Evolutionary conservation across 1,140 invertebrate species (phyloP), one percentile per base, ranked within the genome.

Genomic region (Philopotamus ludificatus): DNA sequence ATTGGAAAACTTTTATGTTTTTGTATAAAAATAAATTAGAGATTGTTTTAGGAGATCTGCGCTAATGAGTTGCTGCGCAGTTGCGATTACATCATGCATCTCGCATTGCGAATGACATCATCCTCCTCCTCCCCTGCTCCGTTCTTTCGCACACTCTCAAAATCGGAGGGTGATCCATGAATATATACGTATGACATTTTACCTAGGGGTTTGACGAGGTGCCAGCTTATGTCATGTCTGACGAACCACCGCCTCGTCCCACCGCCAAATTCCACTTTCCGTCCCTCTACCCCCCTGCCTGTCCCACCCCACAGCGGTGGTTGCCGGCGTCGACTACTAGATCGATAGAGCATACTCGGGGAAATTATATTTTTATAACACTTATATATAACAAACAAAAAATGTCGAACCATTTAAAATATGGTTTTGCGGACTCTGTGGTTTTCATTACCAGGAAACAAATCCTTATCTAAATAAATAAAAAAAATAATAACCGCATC

Each of bases 151-250:
- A n/a, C n/a, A n/a, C n/a, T n/a, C n/a, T n/a, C n/a, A n/a, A 53
- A 54, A 42, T 41, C 34, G 49, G 39, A 63, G 61, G 49, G 47
- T 50, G 50, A 54, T 42, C n/a, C 51, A 41, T 44, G 61, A 42
- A 63, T 63, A 63, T n/a, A n/a, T 63, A 58, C 51, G 23, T 26
- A 47, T 63, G 61, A 63, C 61, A 42, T 63, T 63, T 63, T 53
- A 63, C 61, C 61, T 63, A 54, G 51, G 60, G 60, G 47, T 41
- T 54, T 54, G 50, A 63, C 49, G 49, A 54, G 61, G 50, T 63
- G 51, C 61, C 28, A 25, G 61, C 61, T 63, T 63, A 63, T 63
- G 61, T 63, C 61, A 54, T 63, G 51, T 63, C 26, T 53, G 50
- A 44, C 50, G 50, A 54, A 12, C 61, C 51, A 54, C 49, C 47